Conservation (phyloP, 2,888 invertebrate genomes). For the Ophion costatus region DNA sequence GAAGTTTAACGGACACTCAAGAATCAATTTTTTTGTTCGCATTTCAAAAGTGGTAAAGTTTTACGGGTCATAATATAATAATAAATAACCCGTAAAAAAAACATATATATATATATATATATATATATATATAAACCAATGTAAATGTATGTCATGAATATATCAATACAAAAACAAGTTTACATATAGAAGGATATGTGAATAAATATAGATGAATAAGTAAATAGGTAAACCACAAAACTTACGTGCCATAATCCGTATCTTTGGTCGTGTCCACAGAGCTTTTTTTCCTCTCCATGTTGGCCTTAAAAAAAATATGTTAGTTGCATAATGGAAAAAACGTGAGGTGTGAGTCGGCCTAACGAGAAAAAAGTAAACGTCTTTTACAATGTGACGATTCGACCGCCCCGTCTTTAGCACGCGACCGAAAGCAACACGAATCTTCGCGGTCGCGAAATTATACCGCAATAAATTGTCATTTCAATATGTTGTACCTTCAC, state of each 20-base stretch:
- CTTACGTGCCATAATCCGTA: conserved; percentile 71
- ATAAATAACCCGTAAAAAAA: no score
- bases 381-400: conserved; percentile 4
- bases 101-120: no score
- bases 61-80: no score
- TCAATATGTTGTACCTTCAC: conserved; percentile 7
- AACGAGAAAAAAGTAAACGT: neutral
- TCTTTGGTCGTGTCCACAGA: conserved; percentile 63
- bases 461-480: conserved; percentile 23
- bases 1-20: no score
- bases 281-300: conserved; percentile 71
- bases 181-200: neutral
- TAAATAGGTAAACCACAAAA: neutral
- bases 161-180: neutral
- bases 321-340: neutral
- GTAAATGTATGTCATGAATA: no score
- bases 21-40: no score
- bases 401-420: neutral
- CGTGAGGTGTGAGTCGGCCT: neutral
- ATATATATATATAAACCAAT: no score
- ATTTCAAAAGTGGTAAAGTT: no score
- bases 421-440: neutral
- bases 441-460: neutral
- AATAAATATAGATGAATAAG: neutral
- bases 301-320: conserved; percentile 32